phyloP scores from a whole-genome alignment of 2,888 invertebrate species.

The Antheraea assamensis region DNA sequence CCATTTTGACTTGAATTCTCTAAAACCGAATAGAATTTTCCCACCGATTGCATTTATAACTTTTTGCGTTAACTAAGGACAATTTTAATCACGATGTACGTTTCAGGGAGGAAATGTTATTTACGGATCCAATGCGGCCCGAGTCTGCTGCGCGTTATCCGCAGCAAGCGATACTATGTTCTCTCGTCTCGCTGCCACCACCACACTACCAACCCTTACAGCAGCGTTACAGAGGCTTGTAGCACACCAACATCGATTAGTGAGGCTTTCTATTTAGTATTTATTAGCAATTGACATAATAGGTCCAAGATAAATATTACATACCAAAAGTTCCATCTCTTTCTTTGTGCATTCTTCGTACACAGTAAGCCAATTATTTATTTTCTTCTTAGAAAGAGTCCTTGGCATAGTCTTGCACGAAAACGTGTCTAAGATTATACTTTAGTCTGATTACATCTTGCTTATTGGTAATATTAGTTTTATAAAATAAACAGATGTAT shows the following conservation, averaged over 20 bases:
- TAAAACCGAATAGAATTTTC: neutral
- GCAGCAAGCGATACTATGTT: conserved; percentile 96
- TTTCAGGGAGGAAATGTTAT: conserved; percentile 80
- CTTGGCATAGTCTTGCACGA: neutral
- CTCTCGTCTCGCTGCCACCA: conserved; percentile 92
- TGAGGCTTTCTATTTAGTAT: conserved; percentile 46
- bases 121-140: conserved; percentile 90
- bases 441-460: no score
- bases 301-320: neutral
- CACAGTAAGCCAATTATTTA: neutral
- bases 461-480: neutral
- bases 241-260: conserved; percentile 91
- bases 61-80: no score
- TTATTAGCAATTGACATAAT: neutral
- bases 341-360: neutral
- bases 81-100: neutral
- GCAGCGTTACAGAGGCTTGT: conserved; percentile 92
- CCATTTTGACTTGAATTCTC: neutral
- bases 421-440: neutral
- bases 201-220: conserved; percentile 92
- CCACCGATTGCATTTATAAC: neutral
- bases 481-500: neutral
- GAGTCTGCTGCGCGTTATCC: conserved; percentile 94
- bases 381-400: neutral
- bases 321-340: neutral